phyloP scores from a whole-genome alignment of 92 coral and sea anemone genomes.

The Anthopleura xanthogrammica region DNA sequence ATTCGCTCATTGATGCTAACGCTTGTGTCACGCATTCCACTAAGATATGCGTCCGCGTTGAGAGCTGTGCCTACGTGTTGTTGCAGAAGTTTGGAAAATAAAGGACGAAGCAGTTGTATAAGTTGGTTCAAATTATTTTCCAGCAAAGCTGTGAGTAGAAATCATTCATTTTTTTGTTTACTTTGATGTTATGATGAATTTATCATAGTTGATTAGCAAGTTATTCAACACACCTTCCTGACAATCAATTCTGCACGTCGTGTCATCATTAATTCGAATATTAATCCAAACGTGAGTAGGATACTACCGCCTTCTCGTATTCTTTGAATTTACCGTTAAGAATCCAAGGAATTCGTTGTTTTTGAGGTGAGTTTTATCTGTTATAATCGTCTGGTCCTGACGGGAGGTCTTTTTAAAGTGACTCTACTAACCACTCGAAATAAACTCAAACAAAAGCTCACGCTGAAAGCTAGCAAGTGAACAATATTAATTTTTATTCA shows the following conservation, averaged over 20 bases:
- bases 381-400: neutral
- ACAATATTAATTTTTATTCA: neutral
- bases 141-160: neutral
- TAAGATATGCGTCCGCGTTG: neutral
- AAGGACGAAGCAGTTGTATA: neutral
- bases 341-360: neutral
- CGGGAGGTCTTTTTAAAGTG: neutral
- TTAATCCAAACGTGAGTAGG: neutral
- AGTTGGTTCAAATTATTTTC: neutral
- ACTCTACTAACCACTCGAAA: neutral
- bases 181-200: neutral
- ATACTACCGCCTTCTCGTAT: neutral
- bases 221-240: neutral
- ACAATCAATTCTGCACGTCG: neutral
- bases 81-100: neutral
- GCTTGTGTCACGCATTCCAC: conserved; percentile 3
- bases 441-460: neutral
- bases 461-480: neutral
- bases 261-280: neutral
- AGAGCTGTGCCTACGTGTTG: neutral
- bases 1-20: neutral
- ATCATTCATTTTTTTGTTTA: neutral
- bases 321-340: neutral
- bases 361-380: neutral
- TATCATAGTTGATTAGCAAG: neutral